Percentiles rank a stretch among this genome's conserved stretches.
Conservation (phyloP, 2,888 invertebrate genomes). For the Caenorhabditis drosophilae region DNA sequence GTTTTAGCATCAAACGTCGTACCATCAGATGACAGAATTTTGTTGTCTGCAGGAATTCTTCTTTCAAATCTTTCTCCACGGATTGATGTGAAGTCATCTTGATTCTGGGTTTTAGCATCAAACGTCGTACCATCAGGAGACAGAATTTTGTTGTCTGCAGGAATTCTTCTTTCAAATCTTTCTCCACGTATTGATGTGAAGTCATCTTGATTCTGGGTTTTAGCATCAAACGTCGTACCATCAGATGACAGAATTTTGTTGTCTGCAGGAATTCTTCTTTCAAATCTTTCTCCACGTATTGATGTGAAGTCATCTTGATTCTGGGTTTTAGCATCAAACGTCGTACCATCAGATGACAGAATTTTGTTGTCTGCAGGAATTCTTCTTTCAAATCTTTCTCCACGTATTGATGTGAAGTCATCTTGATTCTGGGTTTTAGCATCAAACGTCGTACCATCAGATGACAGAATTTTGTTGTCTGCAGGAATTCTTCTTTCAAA, state of each 20-base stretch:
- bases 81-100: conserved; percentile 1
- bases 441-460: conserved; percentile 1
- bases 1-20: conserved; percentile 1
- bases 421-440: conserved; percentile 6
- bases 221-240: background rate
- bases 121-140: background rate
- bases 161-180: background rate
- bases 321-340: background rate
- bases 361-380: background rate
- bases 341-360: background rate
- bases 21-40: background rate
- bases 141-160: background rate
- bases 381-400: background rate
- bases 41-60: background rate
- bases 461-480: background rate
- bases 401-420: background rate
- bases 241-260: background rate
- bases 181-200: conserved; percentile 1
- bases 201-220: conserved; percentile 6
- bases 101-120: conserved; percentile 1
- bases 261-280: background rate
- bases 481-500: background rate
- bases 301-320: conserved; percentile 2
- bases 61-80: conserved; percentile 1
- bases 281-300: conserved; percentile 1